Evolutionary conservation across 1,140 invertebrate genomes (phyloP), one percentile per base, ranked within the genome.

Genomic region (Eciton burchellii): DNA sequence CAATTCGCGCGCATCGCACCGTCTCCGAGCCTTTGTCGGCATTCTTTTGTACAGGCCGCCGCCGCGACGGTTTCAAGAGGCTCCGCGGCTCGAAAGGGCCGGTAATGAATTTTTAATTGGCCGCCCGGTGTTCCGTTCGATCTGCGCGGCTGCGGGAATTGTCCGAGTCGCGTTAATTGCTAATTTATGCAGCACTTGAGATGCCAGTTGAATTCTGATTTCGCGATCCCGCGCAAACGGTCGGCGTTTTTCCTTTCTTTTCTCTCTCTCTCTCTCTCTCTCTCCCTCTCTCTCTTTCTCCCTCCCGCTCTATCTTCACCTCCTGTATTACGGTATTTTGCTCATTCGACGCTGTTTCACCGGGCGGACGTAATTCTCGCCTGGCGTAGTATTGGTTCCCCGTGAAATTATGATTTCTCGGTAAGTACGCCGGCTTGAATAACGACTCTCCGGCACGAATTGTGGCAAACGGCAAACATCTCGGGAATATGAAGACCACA

Each of bases 81-180:
- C 29, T 68, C 12, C 57, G 43, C 26, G 73, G 47, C n/a, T n/a
- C n/a, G 60, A 86, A 71, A 74, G 54, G 54, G 45, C 29, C 41
- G 62, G 41, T 82, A 81, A 86, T 86, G 77, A 86, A 86, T 86
- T 82, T 85, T 73, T 85, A 86, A 86, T 85, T 86, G 76, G 66
- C 62, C 52, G 21, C 21, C 35, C 76, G 35, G 21, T 35, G 35
- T 68, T 85, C 24, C 24, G 59, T 65, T 57, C 83, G 63, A 84
- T 81, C 54, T 24, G 35, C 54, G 35, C 6, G 35, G 19, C 73
- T 73, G 60, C 68, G 60, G 45, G 60, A 84, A 84, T 66, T 52
- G 74, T 35, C 29, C 63, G 47, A 43, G 49, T 41, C 63, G 35
- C 43, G 56, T 84, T 70, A 79, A 70, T 70, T 84, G 74, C 73